Conservation (phyloP, 2,113 vertebrate species). For the Gopherus evgoodei region DNA sequence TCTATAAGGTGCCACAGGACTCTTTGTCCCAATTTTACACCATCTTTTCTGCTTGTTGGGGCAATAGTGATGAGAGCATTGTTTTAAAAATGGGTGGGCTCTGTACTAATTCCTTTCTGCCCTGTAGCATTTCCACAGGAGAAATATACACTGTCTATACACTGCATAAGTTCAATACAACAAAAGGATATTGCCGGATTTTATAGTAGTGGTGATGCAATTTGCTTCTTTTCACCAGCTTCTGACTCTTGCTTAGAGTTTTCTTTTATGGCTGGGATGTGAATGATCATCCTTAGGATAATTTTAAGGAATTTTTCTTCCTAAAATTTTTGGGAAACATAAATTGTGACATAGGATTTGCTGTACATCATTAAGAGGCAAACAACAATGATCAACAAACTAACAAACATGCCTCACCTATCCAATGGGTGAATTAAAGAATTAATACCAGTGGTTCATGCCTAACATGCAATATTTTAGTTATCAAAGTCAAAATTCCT, state of each 20-base stretch:
- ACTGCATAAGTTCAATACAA: background rate
- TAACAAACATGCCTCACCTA: background rate
- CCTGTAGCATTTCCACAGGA: background rate
- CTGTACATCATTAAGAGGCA: accelerated
- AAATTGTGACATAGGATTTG: background rate
- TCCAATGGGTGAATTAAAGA: background rate
- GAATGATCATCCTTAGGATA: background rate
- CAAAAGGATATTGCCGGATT: background rate
- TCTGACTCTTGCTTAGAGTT: background rate
- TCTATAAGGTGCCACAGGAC: no score
- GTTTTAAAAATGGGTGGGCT: background rate
- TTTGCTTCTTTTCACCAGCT: background rate
- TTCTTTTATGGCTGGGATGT: background rate
- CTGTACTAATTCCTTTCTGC: background rate
- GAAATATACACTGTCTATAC: background rate
- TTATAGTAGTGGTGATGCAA: background rate
- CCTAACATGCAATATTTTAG: background rate
- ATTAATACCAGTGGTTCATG: background rate
- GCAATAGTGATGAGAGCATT: background rate
- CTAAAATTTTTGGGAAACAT: background rate
- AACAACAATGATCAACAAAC: background rate
- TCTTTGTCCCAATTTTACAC: background rate
- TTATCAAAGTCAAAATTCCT: background rate
- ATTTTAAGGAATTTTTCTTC: background rate
- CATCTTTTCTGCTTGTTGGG: background rate